These are phyloP conservation scores for Ursus arctos DNA, from an alignment of 2,113 vertebrate genomes.

Conservation along the genomic window DNA sequence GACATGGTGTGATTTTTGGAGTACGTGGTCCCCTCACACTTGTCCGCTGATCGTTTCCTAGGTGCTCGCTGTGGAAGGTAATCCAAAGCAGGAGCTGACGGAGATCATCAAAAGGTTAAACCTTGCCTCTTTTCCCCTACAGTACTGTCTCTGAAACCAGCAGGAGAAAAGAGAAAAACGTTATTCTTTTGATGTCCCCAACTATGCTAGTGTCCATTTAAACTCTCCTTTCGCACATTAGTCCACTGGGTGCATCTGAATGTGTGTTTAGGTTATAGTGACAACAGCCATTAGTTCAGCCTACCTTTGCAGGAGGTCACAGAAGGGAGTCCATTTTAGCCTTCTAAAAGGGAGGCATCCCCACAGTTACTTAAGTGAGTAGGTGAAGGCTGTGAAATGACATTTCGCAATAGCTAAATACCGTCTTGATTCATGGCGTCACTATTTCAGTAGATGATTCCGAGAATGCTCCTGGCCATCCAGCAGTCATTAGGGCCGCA, in stretches of 20 bases:
- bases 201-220: neutral
- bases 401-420: neutral
- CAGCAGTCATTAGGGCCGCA: neutral
- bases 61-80: neutral
- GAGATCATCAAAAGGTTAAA: neutral
- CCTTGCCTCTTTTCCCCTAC: neutral
- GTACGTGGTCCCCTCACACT: neutral
- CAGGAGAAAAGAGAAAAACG: neutral
- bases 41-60: neutral
- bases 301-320: neutral
- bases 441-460: neutral
- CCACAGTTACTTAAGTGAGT: neutral
- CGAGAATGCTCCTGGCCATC: neutral
- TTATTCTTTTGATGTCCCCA: neutral
- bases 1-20: neutral
- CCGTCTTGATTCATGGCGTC: neutral
- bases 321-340: neutral
- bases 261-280: neutral
- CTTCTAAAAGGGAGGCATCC: neutral
- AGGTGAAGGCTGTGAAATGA: neutral
- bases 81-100: neutral
- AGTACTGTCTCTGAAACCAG: neutral
- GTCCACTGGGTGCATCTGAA: neutral
- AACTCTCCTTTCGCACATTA: neutral
- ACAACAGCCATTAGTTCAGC: neutral